These are phyloP conservation scores for Suillia variegata DNA, from an alignment of 2,888 invertebrate genomes.

Conservation along the genomic window DNA sequence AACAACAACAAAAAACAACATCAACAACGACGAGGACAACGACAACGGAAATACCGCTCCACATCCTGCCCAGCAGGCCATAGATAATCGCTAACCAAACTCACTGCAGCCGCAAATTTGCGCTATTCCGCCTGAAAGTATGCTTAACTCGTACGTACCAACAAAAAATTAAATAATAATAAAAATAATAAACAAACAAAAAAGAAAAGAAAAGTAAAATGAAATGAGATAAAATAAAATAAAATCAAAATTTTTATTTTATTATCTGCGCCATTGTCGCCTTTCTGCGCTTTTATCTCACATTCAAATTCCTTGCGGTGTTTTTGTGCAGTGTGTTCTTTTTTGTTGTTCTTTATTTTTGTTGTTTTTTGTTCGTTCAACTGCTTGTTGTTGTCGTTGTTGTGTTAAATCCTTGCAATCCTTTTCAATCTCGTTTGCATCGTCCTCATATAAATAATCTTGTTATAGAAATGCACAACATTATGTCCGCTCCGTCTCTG, in stretches of 20 bases:
- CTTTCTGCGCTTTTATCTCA: background rate
- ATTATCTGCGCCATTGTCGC: background rate
- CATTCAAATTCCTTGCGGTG: background rate
- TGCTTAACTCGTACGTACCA: background rate
- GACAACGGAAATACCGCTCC: too few species aligned
- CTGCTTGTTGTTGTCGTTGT: background rate
- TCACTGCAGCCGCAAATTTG: too few species aligned
- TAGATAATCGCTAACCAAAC: too few species aligned
- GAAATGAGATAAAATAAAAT: too few species aligned
- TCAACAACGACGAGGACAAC: too few species aligned
- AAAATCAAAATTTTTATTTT: background rate
- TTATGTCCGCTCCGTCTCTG: too few species aligned
- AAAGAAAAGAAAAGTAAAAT: too few species aligned
- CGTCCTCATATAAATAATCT: constrained; percentile 7
- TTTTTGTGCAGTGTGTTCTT: background rate
- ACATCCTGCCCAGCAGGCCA: too few species aligned
- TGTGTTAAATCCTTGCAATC: constrained; percentile 3
- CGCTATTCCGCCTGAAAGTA: background rate
- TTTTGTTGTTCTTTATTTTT: background rate
- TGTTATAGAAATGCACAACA: background rate
- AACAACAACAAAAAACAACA: too few species aligned
- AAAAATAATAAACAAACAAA: too few species aligned
- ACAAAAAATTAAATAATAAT: background rate
- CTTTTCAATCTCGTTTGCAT: constrained; percentile 8
- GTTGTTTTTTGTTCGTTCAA: background rate